Conservation (phyloP, 37 sponge, comb jelly and placozoan species). For the Halisarca cf. caerulea region DNA sequence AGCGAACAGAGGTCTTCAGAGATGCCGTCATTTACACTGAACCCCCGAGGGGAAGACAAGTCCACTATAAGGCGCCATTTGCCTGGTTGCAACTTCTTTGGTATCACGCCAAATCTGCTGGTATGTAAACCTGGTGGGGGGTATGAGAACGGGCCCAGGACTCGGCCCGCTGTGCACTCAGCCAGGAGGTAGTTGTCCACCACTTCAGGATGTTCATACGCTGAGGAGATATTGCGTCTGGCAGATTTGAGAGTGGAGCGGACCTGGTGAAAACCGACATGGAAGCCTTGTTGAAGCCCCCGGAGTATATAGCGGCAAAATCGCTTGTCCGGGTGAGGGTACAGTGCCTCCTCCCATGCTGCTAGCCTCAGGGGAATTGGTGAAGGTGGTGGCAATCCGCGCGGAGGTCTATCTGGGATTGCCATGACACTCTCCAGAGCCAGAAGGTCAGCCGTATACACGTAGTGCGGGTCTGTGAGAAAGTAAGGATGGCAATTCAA, state of each 20-base stretch:
- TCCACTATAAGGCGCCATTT: slow-evolving; percentile 18
- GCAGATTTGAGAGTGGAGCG: background rate
- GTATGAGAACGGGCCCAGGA: slow-evolving; percentile 1
- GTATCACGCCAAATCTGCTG: slow-evolving; percentile 11
- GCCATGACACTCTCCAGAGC: no score
- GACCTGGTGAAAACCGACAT: no score
- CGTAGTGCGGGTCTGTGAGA: no score
- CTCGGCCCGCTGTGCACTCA: background rate
- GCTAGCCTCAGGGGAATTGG: background rate
- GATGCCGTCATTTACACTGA: background rate
- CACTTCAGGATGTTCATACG: slow-evolving; percentile 7
- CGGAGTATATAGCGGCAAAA: background rate
- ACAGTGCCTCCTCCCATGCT: background rate
- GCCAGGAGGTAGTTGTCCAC: background rate
- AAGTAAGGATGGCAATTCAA: no score
- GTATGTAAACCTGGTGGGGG: no score
- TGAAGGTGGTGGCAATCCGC: background rate
- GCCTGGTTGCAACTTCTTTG: slow-evolving; percentile 1
- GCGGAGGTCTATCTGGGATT: no score
- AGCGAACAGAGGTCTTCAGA: slow-evolving; percentile 28
- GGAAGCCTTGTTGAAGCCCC: background rate
- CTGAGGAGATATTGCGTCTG: slow-evolving; percentile 1
- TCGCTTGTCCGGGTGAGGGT: background rate
- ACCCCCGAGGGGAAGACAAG: background rate
- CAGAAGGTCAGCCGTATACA: no score